Percentiles rank a stretch among this genome's conserved stretches.
Evolutionary conservation across 2,113 vertebrate species (phyloP).

Genomic region (Neofelis nebulosa): DNA sequence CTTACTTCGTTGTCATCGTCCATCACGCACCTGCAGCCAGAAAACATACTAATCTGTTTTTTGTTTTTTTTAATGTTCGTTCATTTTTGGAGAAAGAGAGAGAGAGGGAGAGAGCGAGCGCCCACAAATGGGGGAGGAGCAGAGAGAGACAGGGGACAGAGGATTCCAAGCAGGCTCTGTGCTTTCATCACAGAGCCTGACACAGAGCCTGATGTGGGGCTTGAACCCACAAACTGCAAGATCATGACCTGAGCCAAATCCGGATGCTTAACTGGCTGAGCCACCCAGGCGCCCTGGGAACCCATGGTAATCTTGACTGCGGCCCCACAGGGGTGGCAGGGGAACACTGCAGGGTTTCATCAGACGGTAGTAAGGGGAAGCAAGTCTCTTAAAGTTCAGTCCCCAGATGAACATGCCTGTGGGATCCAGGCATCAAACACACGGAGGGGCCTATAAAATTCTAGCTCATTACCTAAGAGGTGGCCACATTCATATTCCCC

Average conservation of each 20-base stretch:
- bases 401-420: neutral
- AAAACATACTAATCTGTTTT: slow-evolving; percentile 25
- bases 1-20: slow-evolving; percentile 90
- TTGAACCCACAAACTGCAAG: too few species aligned
- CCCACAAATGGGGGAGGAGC: too few species aligned
- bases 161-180: too few species aligned
- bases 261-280: too few species aligned
- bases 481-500: neutral
- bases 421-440: neutral
- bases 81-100: too few species aligned
- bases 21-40: slow-evolving; percentile 87
- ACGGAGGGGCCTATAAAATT: neutral
- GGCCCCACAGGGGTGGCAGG: neutral
- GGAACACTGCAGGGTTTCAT: neutral
- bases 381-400: neutral
- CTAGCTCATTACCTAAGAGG: neutral
- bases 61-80: too few species aligned
- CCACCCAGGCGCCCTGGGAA: too few species aligned
- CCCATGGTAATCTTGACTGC: neutral
- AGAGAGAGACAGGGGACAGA: too few species aligned
- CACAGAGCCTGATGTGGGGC: too few species aligned
- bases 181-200: too few species aligned
- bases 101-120: too few species aligned
- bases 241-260: too few species aligned
- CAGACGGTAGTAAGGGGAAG: neutral